Percentiles rank a stretch among this genome's conserved stretches.
These are phyloP conservation scores for Corvus hawaiiensis DNA, from an alignment of 2,113 vertebrate species.

Conservation along the genomic window DNA sequence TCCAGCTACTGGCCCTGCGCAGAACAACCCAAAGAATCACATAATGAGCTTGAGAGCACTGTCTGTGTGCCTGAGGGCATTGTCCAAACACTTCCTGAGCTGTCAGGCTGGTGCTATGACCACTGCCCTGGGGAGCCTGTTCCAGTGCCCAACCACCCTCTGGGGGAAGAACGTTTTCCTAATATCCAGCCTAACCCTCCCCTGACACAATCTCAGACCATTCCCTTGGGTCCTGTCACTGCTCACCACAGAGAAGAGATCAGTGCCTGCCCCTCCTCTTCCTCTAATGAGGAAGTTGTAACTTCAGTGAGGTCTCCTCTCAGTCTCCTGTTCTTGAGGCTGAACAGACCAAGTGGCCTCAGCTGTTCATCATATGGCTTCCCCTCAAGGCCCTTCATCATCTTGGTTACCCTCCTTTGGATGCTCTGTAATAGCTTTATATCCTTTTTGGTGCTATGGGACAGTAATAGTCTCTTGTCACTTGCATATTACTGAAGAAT, in stretches of 20 bases:
- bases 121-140: background rate
- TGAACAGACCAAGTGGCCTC: background rate
- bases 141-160: rapidly evolving
- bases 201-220: background rate
- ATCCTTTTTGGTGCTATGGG: background rate
- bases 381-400: background rate
- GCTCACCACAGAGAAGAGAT: background rate
- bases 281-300: rapidly evolving
- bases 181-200: background rate
- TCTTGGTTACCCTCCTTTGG: background rate
- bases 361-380: background rate
- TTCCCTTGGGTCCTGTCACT: rapidly evolving
- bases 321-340: background rate
- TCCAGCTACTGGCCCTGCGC: background rate
- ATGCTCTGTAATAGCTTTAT: background rate
- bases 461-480: background rate
- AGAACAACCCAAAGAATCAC: background rate
- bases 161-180: background rate
- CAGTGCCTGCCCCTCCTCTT: background rate
- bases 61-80: background rate
- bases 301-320: background rate
- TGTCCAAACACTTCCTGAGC: background rate
- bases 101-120: background rate
- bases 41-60: background rate
- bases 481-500: background rate